Evolutionary conservation across 1,140 invertebrate species (phyloP).

Genomic region (Armadillidium nasatum): DNA sequence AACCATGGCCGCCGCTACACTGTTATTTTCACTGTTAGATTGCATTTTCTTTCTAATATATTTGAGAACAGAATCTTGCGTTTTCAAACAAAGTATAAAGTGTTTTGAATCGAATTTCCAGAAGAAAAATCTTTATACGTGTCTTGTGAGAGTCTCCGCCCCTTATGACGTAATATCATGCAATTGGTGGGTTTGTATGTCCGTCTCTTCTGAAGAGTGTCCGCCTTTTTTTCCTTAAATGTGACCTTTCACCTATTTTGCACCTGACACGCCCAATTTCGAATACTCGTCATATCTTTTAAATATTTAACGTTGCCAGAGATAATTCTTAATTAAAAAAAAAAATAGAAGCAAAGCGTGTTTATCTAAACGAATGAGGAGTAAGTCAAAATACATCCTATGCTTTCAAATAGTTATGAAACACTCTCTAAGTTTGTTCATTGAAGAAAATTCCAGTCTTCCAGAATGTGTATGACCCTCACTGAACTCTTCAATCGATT

Average conservation of each 20-base stretch:
- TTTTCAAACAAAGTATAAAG: background rate
- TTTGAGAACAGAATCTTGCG: no score
- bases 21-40: constrained; percentile 8
- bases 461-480: background rate
- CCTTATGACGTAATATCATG: background rate
- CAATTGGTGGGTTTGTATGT: background rate
- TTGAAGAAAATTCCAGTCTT: background rate
- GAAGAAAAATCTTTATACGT: background rate
- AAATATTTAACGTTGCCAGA: background rate
- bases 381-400: background rate
- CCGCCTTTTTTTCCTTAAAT: constrained; percentile 4
- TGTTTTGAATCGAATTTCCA: constrained; percentile 6
- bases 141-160: background rate
- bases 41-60: background rate
- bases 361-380: no score
- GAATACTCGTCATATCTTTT: background rate
- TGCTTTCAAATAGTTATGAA: background rate
- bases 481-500: background rate
- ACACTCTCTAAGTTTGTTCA: background rate
- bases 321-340: background rate
- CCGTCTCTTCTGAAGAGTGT: background rate
- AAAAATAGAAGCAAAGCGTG: no score
- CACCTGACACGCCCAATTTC: constrained; percentile 10
- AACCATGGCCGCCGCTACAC: background rate
- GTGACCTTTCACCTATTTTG: constrained; percentile 9